Conservation (phyloP, 2,113 vertebrate species). For the Sturnira hondurensis region DNA sequence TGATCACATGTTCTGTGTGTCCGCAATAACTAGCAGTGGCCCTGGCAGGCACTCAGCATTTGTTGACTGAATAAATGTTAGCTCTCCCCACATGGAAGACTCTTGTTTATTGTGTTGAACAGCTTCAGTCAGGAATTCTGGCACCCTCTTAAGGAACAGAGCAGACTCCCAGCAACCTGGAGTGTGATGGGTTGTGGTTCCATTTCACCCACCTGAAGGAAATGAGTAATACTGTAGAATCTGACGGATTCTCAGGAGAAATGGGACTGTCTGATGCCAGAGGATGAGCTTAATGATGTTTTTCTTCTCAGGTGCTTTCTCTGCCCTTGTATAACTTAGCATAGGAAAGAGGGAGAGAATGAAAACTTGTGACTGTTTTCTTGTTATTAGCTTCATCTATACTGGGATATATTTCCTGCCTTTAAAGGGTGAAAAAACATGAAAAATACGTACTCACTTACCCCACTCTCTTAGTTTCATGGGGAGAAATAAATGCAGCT, state of each 20-base stretch:
- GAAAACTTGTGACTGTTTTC: background rate
- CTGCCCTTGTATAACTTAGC: background rate
- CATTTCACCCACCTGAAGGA: background rate
- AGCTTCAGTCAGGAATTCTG: background rate
- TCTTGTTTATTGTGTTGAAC: background rate
- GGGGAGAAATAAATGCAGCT: background rate
- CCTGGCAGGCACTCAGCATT: background rate
- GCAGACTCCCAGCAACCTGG: background rate
- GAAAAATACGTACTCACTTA: background rate
- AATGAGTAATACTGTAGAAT: background rate
- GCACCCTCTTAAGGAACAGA: background rate
- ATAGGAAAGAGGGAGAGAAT: background rate
- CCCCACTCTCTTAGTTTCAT: background rate
- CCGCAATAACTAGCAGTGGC: background rate
- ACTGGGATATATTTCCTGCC: background rate
- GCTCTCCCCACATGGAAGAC: background rate
- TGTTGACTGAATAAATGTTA: constrained; percentile 44
- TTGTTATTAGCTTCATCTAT: background rate
- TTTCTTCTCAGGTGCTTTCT: background rate
- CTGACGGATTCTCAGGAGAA: background rate
- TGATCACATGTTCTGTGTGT: background rate
- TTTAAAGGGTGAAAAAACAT: background rate
- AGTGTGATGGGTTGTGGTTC: background rate
- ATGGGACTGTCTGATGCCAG: fast-evolving
- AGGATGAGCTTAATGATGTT: fast-evolving